These are phyloP conservation scores for Amphiduros pacificus DNA, from an alignment of 2,888 invertebrate genomes.

Conservation along the genomic window DNA sequence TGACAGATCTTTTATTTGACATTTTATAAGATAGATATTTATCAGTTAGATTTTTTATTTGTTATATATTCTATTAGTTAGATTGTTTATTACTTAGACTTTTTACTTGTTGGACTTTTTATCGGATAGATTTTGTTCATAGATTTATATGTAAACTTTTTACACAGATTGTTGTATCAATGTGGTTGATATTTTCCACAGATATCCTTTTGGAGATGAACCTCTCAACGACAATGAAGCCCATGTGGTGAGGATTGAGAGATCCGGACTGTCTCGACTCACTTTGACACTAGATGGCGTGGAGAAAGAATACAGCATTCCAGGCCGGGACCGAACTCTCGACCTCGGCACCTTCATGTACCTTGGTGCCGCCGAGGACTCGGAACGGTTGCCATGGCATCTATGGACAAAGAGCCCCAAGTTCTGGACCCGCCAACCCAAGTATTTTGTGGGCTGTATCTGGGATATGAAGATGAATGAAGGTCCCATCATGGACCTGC, in stretches of 20 bases:
- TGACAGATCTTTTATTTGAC: too few species aligned
- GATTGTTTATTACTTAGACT: too few species aligned
- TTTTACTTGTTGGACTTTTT: too few species aligned
- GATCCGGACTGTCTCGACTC: conserved; percentile 20
- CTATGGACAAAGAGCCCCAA: conserved; percentile 44
- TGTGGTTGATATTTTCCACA: too few species aligned
- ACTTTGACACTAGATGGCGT: conserved; percentile 39
- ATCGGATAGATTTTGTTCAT: too few species aligned
- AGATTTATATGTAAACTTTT: too few species aligned
- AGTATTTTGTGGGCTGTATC: conserved; percentile 51
- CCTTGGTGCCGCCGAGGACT: conserved; percentile 33
- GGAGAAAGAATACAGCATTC: conserved; percentile 27
- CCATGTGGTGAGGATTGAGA: conserved; percentile 39
- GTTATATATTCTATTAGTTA: too few species aligned
- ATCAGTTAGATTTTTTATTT: too few species aligned
- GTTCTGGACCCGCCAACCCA: conserved; percentile 40
- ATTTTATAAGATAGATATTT: too few species aligned
- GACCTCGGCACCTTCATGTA: conserved; percentile 35
- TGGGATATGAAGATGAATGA: conserved; percentile 43
- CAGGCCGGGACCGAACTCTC: conserved; percentile 13
- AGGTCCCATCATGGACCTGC: conserved; percentile 3
- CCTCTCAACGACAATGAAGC: conserved; percentile 41
- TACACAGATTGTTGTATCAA: too few species aligned
- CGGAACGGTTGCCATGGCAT: conserved; percentile 45
- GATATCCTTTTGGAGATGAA: conserved; percentile 2